A percentile compares a stretch with the other conserved stretches of the same genome.
Evolutionary conservation across 2,888 invertebrate genomes (phyloP).

Genomic region (Steinernema scapterisci): DNA sequence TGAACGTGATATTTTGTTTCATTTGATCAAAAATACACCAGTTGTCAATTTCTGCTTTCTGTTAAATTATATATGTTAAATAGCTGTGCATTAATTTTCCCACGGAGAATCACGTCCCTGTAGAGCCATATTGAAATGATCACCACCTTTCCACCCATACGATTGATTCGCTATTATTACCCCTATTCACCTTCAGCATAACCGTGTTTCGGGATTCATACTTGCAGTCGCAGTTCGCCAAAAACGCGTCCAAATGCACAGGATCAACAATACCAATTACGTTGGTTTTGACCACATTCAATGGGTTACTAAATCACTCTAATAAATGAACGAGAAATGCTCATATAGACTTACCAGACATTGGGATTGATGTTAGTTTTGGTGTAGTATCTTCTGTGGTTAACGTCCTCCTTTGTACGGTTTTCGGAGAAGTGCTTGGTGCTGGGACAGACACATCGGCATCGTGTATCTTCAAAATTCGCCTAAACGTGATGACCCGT

Average conservation of each 20-base stretch:
- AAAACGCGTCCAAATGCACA: slow-evolving; percentile 61
- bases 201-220: slow-evolving; percentile 65
- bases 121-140: no score
- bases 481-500: slow-evolving; percentile 50
- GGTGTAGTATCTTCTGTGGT: slow-evolving; percentile 61
- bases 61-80: no score
- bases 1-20: no score
- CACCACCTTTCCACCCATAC: no score
- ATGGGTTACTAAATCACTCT: slow-evolving; percentile 53
- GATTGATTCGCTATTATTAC: no score
- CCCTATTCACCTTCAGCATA: slow-evolving; percentile 55
- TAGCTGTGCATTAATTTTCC: no score
- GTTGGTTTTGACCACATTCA: slow-evolving; percentile 55
- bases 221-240: slow-evolving; percentile 66
- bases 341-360: slow-evolving; percentile 52
- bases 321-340: no score
- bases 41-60: no score
- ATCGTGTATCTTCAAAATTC: slow-evolving; percentile 65
- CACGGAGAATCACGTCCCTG: no score
- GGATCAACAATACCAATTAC: slow-evolving; percentile 56
- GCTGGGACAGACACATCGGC: slow-evolving; percentile 65
- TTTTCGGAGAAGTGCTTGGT: slow-evolving; percentile 52
- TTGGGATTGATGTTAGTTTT: slow-evolving; percentile 60
- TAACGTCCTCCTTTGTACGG: slow-evolving; percentile 42
- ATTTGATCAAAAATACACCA: no score